Evolutionary conservation across 2,113 vertebrate species (phyloP).

Genomic region (Siphamia tubifer): DNA sequence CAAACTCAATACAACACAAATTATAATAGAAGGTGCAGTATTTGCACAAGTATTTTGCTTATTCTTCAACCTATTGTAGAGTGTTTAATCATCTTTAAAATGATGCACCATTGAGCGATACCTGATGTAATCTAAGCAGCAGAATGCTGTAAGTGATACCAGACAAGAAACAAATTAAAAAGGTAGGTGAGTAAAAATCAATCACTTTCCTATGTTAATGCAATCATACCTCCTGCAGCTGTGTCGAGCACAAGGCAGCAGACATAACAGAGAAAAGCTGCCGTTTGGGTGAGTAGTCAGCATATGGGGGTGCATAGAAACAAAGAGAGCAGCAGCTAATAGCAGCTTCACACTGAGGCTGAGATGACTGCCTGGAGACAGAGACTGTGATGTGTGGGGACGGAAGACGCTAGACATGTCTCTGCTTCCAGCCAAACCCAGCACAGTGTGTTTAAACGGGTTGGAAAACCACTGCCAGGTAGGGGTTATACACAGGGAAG

Average conservation of each 20-base stretch:
- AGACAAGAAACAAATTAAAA: neutral
- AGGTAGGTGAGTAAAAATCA: neutral
- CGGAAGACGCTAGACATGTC: constrained; percentile 28
- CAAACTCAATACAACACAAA: too few species aligned
- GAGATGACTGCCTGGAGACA: constrained; percentile 67
- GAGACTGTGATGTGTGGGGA: constrained; percentile 33
- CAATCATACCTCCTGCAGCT: neutral
- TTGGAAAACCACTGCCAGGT: neutral
- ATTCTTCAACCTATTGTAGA: too few species aligned
- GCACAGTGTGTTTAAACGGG: constrained; percentile 17
- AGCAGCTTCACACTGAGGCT: constrained; percentile 37
- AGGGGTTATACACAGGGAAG: neutral
- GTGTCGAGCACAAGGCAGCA: neutral
- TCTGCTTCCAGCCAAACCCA: constrained; percentile 28
- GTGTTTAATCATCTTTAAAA: too few species aligned
- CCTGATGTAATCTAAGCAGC: neutral
- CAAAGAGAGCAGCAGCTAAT: constrained; percentile 58
- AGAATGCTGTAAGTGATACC: neutral
- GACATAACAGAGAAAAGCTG: constrained; percentile 3
- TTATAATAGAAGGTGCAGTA: too few species aligned
- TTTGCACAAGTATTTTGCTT: too few species aligned
- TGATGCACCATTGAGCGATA: too few species aligned
- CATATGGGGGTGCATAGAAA: constrained; percentile 24
- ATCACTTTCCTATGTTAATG: neutral
- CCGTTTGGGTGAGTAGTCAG: constrained; percentile 26